These are phyloP conservation scores for Kobus ellipsiprymnus DNA, from an alignment of 2,113 vertebrate genomes.

Conservation along the genomic window DNA sequence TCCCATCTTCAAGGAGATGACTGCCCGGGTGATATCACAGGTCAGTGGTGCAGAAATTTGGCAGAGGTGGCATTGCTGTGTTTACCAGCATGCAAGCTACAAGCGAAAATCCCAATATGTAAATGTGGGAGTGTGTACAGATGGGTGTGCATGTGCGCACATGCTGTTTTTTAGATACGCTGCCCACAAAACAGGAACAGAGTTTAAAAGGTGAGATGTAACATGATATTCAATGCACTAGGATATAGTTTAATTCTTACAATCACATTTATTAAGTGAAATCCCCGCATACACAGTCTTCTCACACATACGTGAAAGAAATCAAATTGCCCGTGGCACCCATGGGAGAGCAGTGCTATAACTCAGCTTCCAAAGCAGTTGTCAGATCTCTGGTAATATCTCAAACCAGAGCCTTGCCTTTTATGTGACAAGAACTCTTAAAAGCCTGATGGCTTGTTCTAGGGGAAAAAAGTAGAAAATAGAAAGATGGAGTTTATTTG, in stretches of 20 bases:
- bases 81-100: neutral
- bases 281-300: neutral
- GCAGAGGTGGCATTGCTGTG: neutral
- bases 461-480: neutral
- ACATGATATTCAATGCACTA: neutral
- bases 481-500: neutral
- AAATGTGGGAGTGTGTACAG: neutral
- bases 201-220: neutral
- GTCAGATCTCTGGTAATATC: neutral
- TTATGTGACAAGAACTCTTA: constrained; percentile 33
- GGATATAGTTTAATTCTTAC: neutral
- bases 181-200: neutral
- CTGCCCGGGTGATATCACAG: neutral
- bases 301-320: neutral
- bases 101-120: neutral
- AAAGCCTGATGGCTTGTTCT: constrained; percentile 3
- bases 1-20: constrained; percentile 7
- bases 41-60: neutral
- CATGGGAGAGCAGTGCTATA: neutral
- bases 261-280: neutral
- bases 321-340: constrained; percentile 38
- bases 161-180: neutral
- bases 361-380: constrained; percentile 53
- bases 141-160: neutral
- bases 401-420: neutral